Evolutionary conservation across 2,113 vertebrate species (phyloP).

Genomic region (Noctilio leporinus): DNA sequence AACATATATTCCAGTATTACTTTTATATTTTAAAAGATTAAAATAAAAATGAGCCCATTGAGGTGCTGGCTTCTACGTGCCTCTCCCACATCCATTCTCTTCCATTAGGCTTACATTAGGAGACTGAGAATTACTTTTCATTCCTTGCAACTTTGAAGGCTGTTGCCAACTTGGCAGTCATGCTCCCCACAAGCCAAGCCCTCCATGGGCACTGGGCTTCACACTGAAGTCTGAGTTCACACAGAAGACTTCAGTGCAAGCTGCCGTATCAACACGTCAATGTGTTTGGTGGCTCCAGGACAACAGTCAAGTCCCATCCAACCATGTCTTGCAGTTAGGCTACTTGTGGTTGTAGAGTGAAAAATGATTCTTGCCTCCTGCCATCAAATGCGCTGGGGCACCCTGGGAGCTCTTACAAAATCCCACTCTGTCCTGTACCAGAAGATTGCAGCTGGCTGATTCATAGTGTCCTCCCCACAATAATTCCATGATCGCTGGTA

Average conservation of each 20-base stretch:
- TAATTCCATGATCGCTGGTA: neutral
- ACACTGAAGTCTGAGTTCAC: neutral
- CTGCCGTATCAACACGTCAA: neutral
- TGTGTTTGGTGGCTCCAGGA: neutral
- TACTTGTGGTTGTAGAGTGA: neutral
- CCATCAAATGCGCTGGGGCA: neutral
- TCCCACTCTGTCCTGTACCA: neutral
- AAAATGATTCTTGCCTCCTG: neutral
- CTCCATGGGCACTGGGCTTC: no score
- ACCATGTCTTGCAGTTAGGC: neutral
- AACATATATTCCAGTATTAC: neutral
- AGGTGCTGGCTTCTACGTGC: neutral
- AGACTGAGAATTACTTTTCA: neutral
- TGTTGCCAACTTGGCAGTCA: neutral
- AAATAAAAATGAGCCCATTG: neutral
- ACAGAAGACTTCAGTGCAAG: neutral
- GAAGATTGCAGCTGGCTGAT: neutral
- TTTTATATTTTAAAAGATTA: neutral
- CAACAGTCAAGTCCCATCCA: neutral
- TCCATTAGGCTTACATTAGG: neutral
- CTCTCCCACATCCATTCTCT: neutral
- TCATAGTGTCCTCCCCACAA: neutral
- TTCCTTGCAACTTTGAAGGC: neutral
- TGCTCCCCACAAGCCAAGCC: neutral
- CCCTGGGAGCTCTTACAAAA: neutral